These are phyloP conservation scores for Scaptomyza montana DNA, from an alignment of 1,140 invertebrate species.

Conservation along the genomic window DNA sequence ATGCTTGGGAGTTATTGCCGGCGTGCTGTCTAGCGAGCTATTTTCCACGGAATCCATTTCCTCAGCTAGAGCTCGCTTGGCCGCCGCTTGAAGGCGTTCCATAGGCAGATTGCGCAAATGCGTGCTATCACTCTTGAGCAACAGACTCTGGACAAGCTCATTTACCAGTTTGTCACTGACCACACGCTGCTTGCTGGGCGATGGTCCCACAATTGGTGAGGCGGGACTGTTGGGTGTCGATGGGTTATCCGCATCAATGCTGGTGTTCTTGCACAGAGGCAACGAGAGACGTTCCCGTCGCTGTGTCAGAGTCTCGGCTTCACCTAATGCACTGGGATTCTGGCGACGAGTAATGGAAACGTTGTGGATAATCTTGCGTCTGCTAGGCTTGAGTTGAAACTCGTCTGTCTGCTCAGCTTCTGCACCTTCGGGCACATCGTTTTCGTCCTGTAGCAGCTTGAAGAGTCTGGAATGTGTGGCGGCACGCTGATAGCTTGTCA, in stretches of 20 bases:
- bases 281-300: slow-evolving; percentile 81
- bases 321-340: slow-evolving; percentile 67
- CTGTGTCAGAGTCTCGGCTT: slow-evolving; percentile 73
- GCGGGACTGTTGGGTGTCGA: slow-evolving; percentile 85
- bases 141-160: slow-evolving; percentile 86
- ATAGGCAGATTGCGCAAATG: slow-evolving; percentile 85
- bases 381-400: slow-evolving; percentile 72
- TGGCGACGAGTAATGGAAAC: slow-evolving; percentile 79
- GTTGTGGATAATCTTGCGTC: slow-evolving; percentile 76
- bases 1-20: slow-evolving; percentile 82
- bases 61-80: slow-evolving; percentile 85
- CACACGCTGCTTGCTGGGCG: slow-evolving; percentile 55
- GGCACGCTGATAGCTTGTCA: slow-evolving; percentile 87
- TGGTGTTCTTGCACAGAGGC: slow-evolving; percentile 80
- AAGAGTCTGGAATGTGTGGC: slow-evolving; percentile 90
- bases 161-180: slow-evolving; percentile 85
- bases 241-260: slow-evolving; percentile 83
- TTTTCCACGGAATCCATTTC: slow-evolving; percentile 83
- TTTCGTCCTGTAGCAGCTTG: slow-evolving; percentile 87
- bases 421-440: slow-evolving; percentile 81
- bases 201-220: slow-evolving; percentile 82
- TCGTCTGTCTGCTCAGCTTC: slow-evolving; percentile 65
- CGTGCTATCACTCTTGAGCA: slow-evolving; percentile 85
- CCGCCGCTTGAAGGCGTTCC: slow-evolving; percentile 86
- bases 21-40: slow-evolving; percentile 83